These are phyloP conservation scores for Calosoma granatense DNA, from an alignment of 1,140 invertebrate genomes.

Conservation along the genomic window DNA sequence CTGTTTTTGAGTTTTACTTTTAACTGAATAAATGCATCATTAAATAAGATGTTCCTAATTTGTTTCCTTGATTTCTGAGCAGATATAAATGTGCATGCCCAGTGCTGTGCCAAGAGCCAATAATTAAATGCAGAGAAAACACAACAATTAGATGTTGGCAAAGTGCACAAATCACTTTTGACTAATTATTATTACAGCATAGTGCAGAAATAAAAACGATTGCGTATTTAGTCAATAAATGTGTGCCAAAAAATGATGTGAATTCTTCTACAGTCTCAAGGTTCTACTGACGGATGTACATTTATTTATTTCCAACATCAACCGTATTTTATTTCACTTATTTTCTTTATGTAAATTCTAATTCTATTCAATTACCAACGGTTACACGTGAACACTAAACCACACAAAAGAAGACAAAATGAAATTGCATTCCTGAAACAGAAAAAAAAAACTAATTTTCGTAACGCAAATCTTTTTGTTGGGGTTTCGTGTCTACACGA, in stretches of 20 bases:
- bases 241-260: not conserved
- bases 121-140: not conserved
- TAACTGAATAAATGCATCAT: no score
- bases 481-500: not conserved
- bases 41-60: no score
- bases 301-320: not conserved
- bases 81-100: no score
- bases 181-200: conserved; percentile 1
- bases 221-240: not conserved
- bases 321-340: not conserved
- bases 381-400: no score
- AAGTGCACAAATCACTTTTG: not conserved
- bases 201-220: not conserved
- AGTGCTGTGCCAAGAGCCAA: not conserved
- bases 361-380: no score
- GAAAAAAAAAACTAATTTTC: no score
- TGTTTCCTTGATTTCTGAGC: no score
- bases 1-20: no score
- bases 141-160: not conserved
- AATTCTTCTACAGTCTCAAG: not conserved
- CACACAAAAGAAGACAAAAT: no score
- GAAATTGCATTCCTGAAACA: no score
- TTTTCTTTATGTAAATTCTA: not conserved
- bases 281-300: not conserved
- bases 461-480: no score